phyloP scores from a whole-genome alignment of 2,797 vertebrate genomes.

The Amblyraja radiata region DNA sequence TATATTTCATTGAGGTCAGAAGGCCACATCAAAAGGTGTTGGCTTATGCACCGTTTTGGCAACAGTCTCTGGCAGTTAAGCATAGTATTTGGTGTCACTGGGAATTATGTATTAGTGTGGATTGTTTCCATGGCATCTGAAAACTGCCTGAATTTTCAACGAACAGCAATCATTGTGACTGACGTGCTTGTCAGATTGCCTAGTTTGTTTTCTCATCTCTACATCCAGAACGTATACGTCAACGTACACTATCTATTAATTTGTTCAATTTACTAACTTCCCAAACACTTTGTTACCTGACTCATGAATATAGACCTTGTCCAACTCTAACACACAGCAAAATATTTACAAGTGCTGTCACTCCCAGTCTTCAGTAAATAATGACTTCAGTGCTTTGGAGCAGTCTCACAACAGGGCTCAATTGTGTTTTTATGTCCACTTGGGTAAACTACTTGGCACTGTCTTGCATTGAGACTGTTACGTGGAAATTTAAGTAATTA shows the following conservation, averaged over 20 bases:
- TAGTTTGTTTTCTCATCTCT: not conserved
- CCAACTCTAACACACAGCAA: not conserved
- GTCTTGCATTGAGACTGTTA: not conserved
- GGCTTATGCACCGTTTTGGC: not conserved
- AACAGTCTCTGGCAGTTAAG: not conserved
- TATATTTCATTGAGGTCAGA: not conserved
- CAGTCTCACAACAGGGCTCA: not conserved
- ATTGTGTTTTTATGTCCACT: not conserved
- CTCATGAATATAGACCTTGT: not conserved
- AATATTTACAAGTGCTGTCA: not conserved
- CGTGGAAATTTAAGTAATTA: not conserved
- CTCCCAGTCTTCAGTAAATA: not conserved
- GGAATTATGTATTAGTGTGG: not conserved
- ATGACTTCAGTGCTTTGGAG: not conserved
- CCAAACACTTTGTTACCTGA: not conserved
- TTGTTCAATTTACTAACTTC: not conserved
- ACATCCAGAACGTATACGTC: not conserved
- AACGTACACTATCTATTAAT: too few species aligned
- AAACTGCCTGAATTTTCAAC: not conserved
- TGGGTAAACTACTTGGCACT: not conserved
- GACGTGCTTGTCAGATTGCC: not conserved
- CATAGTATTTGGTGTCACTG: not conserved
- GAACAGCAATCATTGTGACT: not conserved
- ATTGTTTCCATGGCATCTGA: not conserved
- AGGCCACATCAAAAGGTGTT: not conserved